Evolutionary conservation across 2,888 invertebrate species (phyloP).

Genomic region (Thymelicus lineola): DNA sequence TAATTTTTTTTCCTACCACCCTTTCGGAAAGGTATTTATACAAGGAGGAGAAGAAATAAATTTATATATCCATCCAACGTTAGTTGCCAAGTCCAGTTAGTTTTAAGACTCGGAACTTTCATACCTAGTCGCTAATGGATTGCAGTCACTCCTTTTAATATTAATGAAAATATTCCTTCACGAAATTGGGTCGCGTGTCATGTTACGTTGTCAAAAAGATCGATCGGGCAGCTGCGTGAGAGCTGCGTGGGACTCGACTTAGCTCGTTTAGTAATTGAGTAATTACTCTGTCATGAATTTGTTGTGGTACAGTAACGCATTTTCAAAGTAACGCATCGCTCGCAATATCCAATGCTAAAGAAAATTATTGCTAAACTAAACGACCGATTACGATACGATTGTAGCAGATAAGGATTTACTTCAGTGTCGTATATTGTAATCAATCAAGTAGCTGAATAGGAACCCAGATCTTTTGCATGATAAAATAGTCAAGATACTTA

Average conservation of each 20-base stretch:
- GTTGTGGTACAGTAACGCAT: neutral
- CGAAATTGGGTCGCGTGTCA: slow-evolving; percentile 42
- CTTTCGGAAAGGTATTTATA: no score
- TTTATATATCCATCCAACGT: no score
- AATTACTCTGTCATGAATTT: neutral
- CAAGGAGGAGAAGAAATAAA: no score
- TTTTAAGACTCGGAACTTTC: no score
- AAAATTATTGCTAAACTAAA: no score
- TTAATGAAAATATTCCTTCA: slow-evolving; percentile 17
- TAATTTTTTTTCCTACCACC: no score
- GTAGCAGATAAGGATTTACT: no score
- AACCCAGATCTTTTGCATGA: neutral
- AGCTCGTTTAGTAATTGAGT: neutral
- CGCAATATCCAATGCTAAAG: no score
- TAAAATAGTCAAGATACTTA: slow-evolving; percentile 8
- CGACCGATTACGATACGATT: no score
- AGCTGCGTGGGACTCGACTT: neutral
- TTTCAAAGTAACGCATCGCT: neutral
- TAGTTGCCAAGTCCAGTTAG: no score
- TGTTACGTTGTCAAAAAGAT: slow-evolving; percentile 41
- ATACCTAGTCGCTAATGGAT: neutral
- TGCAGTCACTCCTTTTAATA: slow-evolving; percentile 18
- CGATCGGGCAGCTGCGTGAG: slow-evolving; percentile 31
- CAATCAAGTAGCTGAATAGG: neutral
- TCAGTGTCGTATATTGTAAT: no score